Evolutionary conservation across 2,797 vertebrate genomes (phyloP).

Genomic region (Pipistrellus pipistrellus): DNA sequence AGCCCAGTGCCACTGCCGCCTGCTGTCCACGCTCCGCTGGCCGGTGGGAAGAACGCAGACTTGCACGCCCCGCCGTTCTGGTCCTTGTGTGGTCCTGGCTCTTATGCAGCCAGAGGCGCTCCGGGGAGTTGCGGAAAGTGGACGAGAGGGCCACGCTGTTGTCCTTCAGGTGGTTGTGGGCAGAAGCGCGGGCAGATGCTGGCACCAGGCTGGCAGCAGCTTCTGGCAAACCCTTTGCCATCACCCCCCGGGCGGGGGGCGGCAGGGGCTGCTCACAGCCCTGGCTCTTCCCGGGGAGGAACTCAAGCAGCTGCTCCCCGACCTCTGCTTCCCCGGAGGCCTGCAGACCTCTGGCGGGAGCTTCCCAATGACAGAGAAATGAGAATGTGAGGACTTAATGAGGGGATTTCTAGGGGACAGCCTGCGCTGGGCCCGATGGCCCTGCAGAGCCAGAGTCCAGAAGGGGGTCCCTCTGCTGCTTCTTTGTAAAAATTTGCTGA

Average conservation of each 20-base stretch:
- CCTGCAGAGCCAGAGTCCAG: not conserved
- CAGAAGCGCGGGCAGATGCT: not conserved
- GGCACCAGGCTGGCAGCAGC: not conserved
- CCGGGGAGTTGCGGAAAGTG: not conserved
- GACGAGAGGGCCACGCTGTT: not conserved
- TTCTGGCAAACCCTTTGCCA: not conserved
- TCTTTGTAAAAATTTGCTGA: not conserved
- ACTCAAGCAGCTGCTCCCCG: not conserved
- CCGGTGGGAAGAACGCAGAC: not conserved
- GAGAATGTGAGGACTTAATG: not conserved
- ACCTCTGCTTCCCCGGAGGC: not conserved
- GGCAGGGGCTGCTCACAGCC: too few relatives aligned
- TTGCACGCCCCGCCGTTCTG: rapidly evolving
- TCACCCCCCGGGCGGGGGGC: rapidly evolving
- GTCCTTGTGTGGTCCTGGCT: not conserved
- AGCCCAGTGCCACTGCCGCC: rapidly evolving
- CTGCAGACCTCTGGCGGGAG: not conserved
- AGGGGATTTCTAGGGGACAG: not conserved
- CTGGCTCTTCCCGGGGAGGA: not conserved
- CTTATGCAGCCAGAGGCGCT: not conserved
- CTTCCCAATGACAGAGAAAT: not conserved
- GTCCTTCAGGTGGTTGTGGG: not conserved
- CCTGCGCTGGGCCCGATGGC: rapidly evolving
- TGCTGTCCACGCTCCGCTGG: not conserved
- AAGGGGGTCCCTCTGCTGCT: not conserved